A percentile compares a stretch with the other conserved stretches of the same genome.
Conservation (phyloP, 2,888 invertebrate genomes). For the Epinotia brunnichana region DNA sequence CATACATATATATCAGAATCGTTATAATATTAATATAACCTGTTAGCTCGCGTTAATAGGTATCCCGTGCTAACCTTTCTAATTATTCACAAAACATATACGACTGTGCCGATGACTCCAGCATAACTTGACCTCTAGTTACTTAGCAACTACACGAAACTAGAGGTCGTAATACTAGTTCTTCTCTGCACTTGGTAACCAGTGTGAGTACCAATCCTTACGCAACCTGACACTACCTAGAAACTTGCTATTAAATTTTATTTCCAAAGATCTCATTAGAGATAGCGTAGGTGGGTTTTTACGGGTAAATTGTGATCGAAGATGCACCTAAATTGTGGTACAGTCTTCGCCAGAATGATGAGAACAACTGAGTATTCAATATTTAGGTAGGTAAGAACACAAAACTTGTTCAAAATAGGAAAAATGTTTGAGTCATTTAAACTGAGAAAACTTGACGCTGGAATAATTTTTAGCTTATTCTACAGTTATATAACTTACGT, state of each 20-base stretch:
- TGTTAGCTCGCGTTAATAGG: neutral
- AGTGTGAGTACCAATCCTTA: neutral
- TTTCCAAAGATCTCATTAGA: constrained; percentile 31
- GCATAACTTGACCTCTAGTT: neutral
- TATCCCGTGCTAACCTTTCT: neutral
- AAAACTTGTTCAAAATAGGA: no score
- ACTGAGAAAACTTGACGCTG: no score
- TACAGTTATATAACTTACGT: no score
- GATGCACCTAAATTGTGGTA: constrained; percentile 13
- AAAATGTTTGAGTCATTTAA: no score
- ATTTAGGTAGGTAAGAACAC: no score
- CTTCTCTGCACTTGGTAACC: neutral
- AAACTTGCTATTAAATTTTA: constrained; percentile 29
- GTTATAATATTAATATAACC: constrained; percentile 1
- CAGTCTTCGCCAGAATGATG: neutral
- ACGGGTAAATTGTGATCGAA: constrained; percentile 20
- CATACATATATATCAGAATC: neutral
- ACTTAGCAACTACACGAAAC: neutral
- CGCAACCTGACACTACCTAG: constrained; percentile 16
- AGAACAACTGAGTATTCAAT: neutral
- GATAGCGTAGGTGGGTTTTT: constrained; percentile 26
- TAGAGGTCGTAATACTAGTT: neutral
- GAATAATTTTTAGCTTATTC: no score
- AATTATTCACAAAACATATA: neutral
- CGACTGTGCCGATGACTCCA: neutral